A percentile compares a stretch with the other conserved stretches of the same genome.
phyloP scores from a whole-genome alignment of 1,140 invertebrate genomes.

The Mycetomoellerius zeteki region DNA sequence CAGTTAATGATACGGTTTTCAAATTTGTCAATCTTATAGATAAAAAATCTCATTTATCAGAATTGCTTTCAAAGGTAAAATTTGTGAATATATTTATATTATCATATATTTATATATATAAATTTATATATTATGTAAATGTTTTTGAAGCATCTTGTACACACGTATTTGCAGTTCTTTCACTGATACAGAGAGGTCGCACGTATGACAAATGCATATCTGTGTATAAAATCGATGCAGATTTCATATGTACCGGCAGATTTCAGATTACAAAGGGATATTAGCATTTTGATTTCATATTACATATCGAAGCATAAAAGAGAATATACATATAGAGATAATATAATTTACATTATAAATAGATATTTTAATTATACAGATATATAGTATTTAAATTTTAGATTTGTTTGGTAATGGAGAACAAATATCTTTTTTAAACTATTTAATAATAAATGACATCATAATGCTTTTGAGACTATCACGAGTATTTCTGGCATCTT shows the following conservation, averaged over 20 bases:
- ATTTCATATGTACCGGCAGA: constrained; percentile 33
- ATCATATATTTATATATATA: not conserved
- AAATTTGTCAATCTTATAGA: not conserved
- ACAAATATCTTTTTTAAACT: not conserved
- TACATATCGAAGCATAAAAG: not conserved
- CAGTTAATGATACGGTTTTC: not conserved
- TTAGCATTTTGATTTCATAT: not conserved
- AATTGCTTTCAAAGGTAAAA: not conserved
- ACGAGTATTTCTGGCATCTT: too few species aligned
- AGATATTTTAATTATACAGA: not conserved
- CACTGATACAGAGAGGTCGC: constrained; percentile 39
- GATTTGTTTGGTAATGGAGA: not conserved
- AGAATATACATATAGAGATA: not conserved
- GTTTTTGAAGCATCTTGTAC: not conserved
- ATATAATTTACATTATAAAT: not conserved
- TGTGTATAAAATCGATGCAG: not conserved
- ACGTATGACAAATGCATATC: constrained; percentile 20
- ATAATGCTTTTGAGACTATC: not conserved
- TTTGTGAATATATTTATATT: not conserved
- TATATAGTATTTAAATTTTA: not conserved
- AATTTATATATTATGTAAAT: constrained; percentile 8
- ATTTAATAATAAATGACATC: not conserved
- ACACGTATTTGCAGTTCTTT: constrained; percentile 7
- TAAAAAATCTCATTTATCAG: not conserved
- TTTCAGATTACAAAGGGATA: constrained; percentile 10